Evolutionary conservation across 2,888 invertebrate species (phyloP).

Genomic region (Oasisia sp.): DNA sequence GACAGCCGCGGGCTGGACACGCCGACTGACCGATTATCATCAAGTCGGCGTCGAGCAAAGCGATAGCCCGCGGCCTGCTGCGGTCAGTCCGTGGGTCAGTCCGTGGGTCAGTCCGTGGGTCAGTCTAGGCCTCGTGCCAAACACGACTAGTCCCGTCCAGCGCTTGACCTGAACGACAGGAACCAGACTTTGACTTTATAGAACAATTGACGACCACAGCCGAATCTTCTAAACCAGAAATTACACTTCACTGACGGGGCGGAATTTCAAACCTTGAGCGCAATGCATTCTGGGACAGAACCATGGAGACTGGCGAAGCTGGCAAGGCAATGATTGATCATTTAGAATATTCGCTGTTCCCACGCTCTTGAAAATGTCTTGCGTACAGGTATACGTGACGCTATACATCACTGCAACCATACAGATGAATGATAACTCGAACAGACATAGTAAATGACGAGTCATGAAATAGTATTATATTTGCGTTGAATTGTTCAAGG

Average conservation of each 20-base stretch:
- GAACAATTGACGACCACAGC: too few species aligned
- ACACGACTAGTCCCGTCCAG: not conserved
- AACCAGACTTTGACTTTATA: too few species aligned
- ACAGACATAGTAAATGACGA: too few species aligned
- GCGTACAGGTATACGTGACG: not conserved
- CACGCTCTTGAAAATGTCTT: not conserved
- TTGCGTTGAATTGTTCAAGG: too few species aligned
- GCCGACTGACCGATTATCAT: not conserved
- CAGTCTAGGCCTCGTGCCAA: not conserved
- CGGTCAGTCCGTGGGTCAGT: not conserved
- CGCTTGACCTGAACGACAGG: not conserved
- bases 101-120: not conserved
- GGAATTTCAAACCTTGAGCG: not conserved
- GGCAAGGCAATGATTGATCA: not conserved
- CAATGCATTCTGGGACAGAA: not conserved
- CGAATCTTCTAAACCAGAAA: too few species aligned
- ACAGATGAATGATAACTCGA: too few species aligned
- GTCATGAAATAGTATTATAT: too few species aligned
- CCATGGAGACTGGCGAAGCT: not conserved
- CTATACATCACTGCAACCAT: too few species aligned
- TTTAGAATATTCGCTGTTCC: not conserved
- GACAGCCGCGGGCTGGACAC: conserved; percentile 10
- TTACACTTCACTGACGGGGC: too few species aligned
- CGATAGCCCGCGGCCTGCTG: not conserved
- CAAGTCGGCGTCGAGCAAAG: not conserved